Base-by-base conservation (phyloP, 30 jellyfish, hydroid and myxozoan genomes). In the Phacellophora camtschatica region DNA sequence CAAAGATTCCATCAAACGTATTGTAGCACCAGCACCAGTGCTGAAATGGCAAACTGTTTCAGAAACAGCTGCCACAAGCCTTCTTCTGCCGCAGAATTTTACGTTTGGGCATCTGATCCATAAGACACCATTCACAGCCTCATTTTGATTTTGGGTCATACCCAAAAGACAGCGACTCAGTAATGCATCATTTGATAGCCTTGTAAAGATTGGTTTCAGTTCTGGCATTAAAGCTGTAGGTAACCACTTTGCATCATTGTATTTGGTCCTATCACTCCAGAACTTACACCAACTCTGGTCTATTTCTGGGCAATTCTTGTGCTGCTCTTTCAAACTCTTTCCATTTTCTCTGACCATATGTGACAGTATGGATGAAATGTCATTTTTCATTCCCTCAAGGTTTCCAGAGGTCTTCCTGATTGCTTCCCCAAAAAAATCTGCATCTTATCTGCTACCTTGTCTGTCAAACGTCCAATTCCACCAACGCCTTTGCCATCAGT, bases 401-500 rank as follows among this genome's bases (percentile, higher is more conserved):
- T 22, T 51, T 5, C 66, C 23, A 51, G 11, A 12, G 23, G 11
- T 51, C 19, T 11, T 12, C 23, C 66, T 0, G 53, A 39, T 39
- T 39, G 53, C 53, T 39, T 39, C 13, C 9, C 53, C 53, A 39
- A 75, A 56, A 23, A 75, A 32, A 33, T 75, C 32, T 75, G 88
- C 88, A 75, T 75, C 19, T 37, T 55, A 59, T 75, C 79, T n/a
- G 23, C 15, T 32, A 56, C 56, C 42, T 28, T 75, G 63, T 75
- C 79, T 6, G 88, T 55, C 67, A 75, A 45, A 10, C 79, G 56
- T 18, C 88, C 88, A 12, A 30, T 37, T 36, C 88, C 79, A 11
- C 79, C 88, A 30, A 56, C 68, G 3, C 74, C 65, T 39, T 75
- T 75, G 34, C 88, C 79, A 37, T 75, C 88, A 8, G 64, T 15